Base-by-base conservation (phyloP, 2,888 invertebrate genomes). In the Pristionchus fissidentatus region DNA sequence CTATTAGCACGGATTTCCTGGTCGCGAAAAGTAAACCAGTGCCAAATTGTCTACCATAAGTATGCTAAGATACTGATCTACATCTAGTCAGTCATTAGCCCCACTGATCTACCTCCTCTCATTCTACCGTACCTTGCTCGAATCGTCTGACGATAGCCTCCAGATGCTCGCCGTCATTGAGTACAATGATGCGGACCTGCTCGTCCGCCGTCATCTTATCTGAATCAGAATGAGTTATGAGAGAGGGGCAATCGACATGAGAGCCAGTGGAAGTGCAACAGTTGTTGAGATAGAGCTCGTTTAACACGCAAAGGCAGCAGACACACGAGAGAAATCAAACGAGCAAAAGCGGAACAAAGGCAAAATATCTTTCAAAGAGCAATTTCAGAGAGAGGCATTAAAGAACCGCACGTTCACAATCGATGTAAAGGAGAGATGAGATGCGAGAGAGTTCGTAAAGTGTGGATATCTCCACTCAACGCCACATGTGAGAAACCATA, bases 91-190 rank as follows among this genome's bases (percentile, higher is more conserved):
- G n/a, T n/a, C n/a, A n/a, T n/a, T n/a, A n/a, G n/a, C 19, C 52
- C 52, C 19, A 49, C 19, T 10, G 52, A 49, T 49, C 10, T 49
- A n/a, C n/a, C n/a, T n/a, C n/a, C n/a, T n/a, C n/a, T n/a, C n/a
- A n/a, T n/a, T n/a, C 43, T 70, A 43, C 5, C 32, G 46, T 0
- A 91, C 91, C 90, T 88, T 90, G 89, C 62, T 91, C 87, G 22
- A 90, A 80, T 73, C 89, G 87, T n/a, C 90, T 79, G 29, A 91
- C 88, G 26, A 87, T 85, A 84, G 87, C 87, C 26, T 90, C 90
- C 52, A 90, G 84, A 82, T 89, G 87, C 70, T 90, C 87, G 26
- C 88, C 91, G 3, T 86, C 85, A 73, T 91, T 90, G 43, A 91
- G 86, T 22, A 89, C 87, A 75, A 91, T 90, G 26, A 88, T 87